phyloP scores from a whole-genome alignment of 2,113 vertebrate genomes.

The Passer domesticus region DNA sequence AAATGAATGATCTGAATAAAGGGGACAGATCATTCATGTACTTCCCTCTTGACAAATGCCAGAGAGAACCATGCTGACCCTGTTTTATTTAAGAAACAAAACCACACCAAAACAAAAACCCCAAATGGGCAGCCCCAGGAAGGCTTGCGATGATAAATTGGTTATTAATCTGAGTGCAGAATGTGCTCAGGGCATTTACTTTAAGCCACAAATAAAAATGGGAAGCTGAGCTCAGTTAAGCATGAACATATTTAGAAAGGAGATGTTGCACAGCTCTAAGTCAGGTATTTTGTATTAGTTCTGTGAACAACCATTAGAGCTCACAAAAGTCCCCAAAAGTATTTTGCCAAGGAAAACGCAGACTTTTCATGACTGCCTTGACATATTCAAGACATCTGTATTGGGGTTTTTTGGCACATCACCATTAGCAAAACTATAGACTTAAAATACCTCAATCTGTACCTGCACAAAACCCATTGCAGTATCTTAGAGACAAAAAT shows the following conservation, averaged over 20 bases:
- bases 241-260: background rate
- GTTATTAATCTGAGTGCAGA: slow-evolving; percentile 5
- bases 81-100: background rate
- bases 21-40: background rate
- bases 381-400: background rate
- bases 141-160: background rate
- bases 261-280: background rate
- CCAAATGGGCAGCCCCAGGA: background rate
- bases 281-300: background rate
- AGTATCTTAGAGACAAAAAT: background rate
- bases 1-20: background rate
- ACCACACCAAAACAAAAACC: background rate
- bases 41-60: background rate
- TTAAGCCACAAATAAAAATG: background rate
- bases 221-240: background rate
- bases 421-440: background rate
- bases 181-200: background rate
- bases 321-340: background rate
- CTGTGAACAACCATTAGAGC: background rate
- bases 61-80: background rate
- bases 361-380: background rate
- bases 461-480: background rate
- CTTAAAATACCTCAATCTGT: background rate
- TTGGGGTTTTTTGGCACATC: background rate
- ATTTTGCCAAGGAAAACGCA: background rate